Conservation (phyloP, 2,888 invertebrate genomes). For the Gryllus longicercus region DNA sequence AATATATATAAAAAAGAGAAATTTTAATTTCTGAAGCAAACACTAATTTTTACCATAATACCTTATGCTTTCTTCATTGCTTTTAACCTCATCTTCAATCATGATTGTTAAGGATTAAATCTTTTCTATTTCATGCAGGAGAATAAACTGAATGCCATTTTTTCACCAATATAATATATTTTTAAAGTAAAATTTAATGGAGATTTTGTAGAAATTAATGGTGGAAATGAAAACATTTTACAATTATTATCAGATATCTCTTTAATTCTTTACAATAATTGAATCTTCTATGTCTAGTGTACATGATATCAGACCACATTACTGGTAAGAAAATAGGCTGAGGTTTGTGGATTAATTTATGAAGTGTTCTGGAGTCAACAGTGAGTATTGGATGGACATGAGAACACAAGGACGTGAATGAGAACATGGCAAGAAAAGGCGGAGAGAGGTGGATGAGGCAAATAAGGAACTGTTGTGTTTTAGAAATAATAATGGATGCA, state of each 20-base stretch:
- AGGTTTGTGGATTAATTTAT: conserved; percentile 21
- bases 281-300: conserved; percentile 31
- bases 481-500: conserved; percentile 25
- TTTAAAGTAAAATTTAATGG: too few species aligned
- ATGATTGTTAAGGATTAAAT: too few species aligned
- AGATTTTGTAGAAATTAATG: too few species aligned
- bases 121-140: too few species aligned
- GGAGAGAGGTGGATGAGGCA: conserved; percentile 19
- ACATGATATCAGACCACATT: conserved; percentile 33
- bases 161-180: too few species aligned
- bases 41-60: too few species aligned
- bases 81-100: too few species aligned
- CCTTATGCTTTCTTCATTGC: too few species aligned
- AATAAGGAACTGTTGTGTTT: conserved; percentile 31
- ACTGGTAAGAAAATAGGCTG: conserved; percentile 22
- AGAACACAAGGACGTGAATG: neutral
- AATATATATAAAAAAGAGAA: too few species aligned
- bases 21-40: too few species aligned
- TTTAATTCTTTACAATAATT: conserved; percentile 32
- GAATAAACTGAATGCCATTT: too few species aligned
- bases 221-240: too few species aligned
- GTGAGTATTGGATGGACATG: conserved; percentile 20
- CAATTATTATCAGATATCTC: conserved; percentile 1
- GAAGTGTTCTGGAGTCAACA: neutral
- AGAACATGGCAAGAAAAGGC: conserved; percentile 19